These are phyloP conservation scores for Eupithecia tripunctaria DNA, from an alignment of 2,888 invertebrate genomes.

Conservation along the genomic window DNA sequence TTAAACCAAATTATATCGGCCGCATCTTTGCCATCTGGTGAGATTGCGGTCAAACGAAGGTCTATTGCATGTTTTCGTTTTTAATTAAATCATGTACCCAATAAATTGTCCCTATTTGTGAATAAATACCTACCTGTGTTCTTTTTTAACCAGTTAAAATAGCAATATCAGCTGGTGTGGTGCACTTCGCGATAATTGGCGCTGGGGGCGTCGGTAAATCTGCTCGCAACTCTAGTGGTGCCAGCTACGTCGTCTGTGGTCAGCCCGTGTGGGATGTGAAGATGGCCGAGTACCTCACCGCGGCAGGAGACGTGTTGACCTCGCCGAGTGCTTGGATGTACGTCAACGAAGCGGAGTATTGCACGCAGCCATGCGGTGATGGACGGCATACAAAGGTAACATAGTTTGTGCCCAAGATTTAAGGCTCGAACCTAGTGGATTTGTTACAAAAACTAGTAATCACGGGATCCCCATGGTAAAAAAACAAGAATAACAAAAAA, in stretches of 20 bases:
- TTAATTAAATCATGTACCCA: too few relatives aligned
- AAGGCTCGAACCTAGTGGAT: too few relatives aligned
- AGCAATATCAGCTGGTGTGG: constrained; percentile 85
- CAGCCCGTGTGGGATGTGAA: constrained; percentile 85
- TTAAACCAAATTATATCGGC: too few relatives aligned
- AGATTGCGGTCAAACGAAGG: too few relatives aligned
- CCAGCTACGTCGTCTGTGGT: constrained; percentile 86
- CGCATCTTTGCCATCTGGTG: too few relatives aligned
- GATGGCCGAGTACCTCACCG: constrained; percentile 75
- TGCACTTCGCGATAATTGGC: constrained; percentile 84
- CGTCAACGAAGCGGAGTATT: constrained; percentile 85
- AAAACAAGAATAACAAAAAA: too few relatives aligned
- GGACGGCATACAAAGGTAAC: constrained; percentile 79
- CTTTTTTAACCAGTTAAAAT: constrained; percentile 87
- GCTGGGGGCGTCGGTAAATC: constrained; percentile 55
- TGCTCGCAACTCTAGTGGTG: constrained; percentile 49
- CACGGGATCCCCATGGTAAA: too few relatives aligned
- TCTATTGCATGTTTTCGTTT: too few relatives aligned
- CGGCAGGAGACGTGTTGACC: constrained; percentile 86
- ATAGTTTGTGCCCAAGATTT: too few relatives aligned
- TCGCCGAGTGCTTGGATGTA: constrained; percentile 85
- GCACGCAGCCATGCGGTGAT: constrained; percentile 81
- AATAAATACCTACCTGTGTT: too few relatives aligned
- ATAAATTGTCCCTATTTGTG: too few relatives aligned
- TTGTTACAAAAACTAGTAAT: too few relatives aligned